A percentile compares a stretch with the other conserved stretches of the same genome.
Evolutionary conservation across 2,113 vertebrate genomes (phyloP).

Genomic region (Phyllostomus hastatus): DNA sequence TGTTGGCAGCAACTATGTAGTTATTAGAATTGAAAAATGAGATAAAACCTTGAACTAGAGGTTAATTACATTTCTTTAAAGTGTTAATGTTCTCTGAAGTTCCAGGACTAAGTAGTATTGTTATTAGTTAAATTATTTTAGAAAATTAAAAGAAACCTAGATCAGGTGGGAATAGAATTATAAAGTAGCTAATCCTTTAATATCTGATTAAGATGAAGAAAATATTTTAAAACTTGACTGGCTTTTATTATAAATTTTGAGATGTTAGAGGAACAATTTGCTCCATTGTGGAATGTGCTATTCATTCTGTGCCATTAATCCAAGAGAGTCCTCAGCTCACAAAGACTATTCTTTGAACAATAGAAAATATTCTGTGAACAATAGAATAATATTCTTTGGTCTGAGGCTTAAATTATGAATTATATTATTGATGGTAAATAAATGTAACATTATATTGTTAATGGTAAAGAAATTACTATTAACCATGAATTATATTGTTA

Average conservation of each 20-base stretch:
- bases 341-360: not conserved
- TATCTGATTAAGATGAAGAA: not conserved
- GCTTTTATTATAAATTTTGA: not conserved
- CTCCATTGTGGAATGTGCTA: not conserved
- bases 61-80: slow-evolving; percentile 21
- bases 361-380: not conserved
- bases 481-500: not conserved
- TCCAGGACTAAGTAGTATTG: not conserved
- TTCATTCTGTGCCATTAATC: not conserved
- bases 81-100: slow-evolving; percentile 24
- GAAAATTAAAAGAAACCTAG: slow-evolving; percentile 12
- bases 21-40: not conserved
- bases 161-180: not conserved
- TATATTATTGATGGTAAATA: not conserved
- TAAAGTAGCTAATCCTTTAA: not conserved
- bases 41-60: slow-evolving; percentile 11
- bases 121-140: slow-evolving; percentile 27
- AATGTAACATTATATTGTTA: not conserved
- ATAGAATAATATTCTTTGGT: not conserved
- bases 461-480: not conserved
- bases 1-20: not conserved
- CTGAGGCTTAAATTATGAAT: not conserved
- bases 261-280: not conserved
- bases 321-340: not conserved
- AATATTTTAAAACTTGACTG: not conserved